Evolutionary conservation across 1,140 invertebrate genomes (phyloP).

Genomic region (Tetragnatha versicolor): DNA sequence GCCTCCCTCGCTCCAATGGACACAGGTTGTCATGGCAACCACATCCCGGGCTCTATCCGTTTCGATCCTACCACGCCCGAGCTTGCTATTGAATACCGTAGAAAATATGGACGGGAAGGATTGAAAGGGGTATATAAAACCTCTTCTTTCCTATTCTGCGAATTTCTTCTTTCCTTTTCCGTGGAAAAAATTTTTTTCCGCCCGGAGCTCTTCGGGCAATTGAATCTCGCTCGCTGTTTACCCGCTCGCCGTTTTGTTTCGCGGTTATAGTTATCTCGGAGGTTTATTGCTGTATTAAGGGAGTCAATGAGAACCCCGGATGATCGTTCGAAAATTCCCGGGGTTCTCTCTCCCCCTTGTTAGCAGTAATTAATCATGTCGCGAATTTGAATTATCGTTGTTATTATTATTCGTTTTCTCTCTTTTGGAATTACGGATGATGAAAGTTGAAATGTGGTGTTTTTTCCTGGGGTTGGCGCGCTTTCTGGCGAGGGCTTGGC

Average conservation of each 20-base stretch:
- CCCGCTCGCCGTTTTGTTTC: constrained; percentile 52
- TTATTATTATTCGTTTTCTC: too few relatives aligned
- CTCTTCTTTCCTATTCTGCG: constrained; percentile 49
- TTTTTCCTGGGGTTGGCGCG: not conserved
- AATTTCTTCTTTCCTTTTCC: constrained; percentile 38
- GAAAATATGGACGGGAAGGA: too few relatives aligned
- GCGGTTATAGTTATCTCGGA: constrained; percentile 42
- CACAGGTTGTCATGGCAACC: constrained; percentile 47
- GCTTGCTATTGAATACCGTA: too few relatives aligned
- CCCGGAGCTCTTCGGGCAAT: constrained; percentile 44
- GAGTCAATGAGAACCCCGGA: constrained; percentile 35
- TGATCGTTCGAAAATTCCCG: not conserved
- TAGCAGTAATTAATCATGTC: constrained; percentile 45
- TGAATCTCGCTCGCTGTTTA: constrained; percentile 52
- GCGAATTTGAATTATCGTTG: constrained; percentile 18
- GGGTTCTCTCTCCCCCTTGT: not conserved
- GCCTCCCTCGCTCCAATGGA: constrained; percentile 47
- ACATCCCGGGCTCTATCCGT: constrained; percentile 54
- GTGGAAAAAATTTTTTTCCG: not conserved
- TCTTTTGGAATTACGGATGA: constrained; percentile 15
- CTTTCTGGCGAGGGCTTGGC: not conserved
- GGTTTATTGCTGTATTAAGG: constrained; percentile 49
- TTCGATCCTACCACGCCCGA: too few relatives aligned
- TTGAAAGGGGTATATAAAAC: too few relatives aligned
- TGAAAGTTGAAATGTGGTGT: constrained; percentile 4